Evolutionary conservation across 2,888 invertebrate species (phyloP).

Genomic region (Callosobruchus maculatus): DNA sequence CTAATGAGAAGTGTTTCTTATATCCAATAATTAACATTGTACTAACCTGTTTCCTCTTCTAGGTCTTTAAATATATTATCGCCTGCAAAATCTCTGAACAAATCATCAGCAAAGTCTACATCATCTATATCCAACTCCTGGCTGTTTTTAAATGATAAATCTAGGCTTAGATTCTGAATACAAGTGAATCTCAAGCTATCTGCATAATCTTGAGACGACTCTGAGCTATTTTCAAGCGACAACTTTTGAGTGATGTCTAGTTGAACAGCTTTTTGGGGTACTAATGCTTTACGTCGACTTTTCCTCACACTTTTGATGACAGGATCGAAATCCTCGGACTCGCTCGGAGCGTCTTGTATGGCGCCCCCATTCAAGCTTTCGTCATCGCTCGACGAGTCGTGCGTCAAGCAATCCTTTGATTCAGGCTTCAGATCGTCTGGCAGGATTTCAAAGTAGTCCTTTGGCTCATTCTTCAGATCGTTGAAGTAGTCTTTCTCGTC

Average conservation of each 20-base stretch:
- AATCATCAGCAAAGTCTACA: constrained; percentile 25
- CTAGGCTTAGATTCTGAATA: constrained; percentile 18
- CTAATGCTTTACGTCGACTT: constrained; percentile 39
- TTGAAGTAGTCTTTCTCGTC: background rate
- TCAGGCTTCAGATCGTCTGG: background rate
- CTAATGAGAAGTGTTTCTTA: too few species aligned
- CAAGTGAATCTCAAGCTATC: constrained; percentile 21
- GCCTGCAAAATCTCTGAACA: constrained; percentile 37
- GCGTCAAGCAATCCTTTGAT: background rate
- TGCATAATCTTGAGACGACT: constrained; percentile 36
- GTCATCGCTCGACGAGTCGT: background rate
- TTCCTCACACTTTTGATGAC: constrained; percentile 25
- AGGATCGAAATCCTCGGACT: constrained; percentile 9
- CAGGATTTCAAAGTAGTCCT: background rate
- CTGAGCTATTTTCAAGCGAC: constrained; percentile 33
- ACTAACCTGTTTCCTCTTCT: constrained; percentile 39
- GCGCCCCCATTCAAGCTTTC: background rate
- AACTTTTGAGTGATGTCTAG: constrained; percentile 32
- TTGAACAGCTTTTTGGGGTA: constrained; percentile 40
- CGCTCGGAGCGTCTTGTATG: background rate
- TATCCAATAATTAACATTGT: too few species aligned
- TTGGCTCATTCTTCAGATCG: background rate
- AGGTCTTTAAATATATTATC: constrained; percentile 43
- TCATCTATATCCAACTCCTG: constrained; percentile 14
- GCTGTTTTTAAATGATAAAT: constrained; percentile 15